phyloP scores from a whole-genome alignment of 2,113 vertebrate species.

The Gambusia holbrooki region DNA sequence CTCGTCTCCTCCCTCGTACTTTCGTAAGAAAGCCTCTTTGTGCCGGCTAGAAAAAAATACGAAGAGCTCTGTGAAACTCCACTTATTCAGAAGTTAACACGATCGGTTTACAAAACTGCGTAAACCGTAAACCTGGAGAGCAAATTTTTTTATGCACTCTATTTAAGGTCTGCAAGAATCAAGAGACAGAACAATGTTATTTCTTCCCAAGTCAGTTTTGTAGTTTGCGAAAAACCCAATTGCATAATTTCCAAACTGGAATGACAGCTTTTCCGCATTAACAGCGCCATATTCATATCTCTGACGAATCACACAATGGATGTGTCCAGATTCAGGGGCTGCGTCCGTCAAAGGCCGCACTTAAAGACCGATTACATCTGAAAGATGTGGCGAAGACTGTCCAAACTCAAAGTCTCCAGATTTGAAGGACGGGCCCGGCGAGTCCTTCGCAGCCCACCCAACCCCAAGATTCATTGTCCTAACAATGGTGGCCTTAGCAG shows the following conservation, averaged over 20 bases:
- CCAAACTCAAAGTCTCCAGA: too few relatives aligned
- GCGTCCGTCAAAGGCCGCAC: too few relatives aligned
- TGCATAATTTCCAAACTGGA: neutral
- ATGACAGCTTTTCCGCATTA: neutral
- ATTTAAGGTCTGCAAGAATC: neutral
- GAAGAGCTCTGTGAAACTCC: neutral
- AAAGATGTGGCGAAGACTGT: too few relatives aligned
- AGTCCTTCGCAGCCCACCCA: too few relatives aligned
- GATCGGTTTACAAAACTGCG: neutral
- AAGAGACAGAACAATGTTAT: too few relatives aligned
- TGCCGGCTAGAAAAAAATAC: neutral
- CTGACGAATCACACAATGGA: too few relatives aligned
- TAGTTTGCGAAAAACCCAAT: neutral
- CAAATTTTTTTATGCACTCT: neutral
- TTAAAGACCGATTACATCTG: too few relatives aligned
- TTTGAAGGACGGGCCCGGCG: too few relatives aligned
- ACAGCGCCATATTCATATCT: too few relatives aligned
- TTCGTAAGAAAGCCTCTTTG: neutral
- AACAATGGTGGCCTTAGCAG: too few relatives aligned
- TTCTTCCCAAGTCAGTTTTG: neutral
- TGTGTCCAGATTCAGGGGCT: too few relatives aligned
- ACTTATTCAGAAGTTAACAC: neutral
- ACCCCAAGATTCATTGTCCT: too few relatives aligned
- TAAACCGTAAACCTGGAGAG: neutral
- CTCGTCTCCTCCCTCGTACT: slow-evolving; percentile 41